Base-by-base conservation (phyloP, 2,888 invertebrate species). In the Nipponacmea schrenckii region DNA sequence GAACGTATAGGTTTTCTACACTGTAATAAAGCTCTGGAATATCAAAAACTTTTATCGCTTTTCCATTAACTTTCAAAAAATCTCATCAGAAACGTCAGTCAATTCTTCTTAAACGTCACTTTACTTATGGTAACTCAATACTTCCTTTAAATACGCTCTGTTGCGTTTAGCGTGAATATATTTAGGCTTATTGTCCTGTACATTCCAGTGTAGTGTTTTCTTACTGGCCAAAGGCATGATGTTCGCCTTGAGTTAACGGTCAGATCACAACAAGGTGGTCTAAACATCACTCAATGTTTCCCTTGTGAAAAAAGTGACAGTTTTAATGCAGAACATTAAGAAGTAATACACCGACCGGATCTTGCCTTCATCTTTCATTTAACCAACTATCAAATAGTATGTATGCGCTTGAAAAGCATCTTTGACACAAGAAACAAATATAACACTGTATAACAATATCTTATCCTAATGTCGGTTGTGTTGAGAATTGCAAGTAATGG, bases 171-270 rank as follows among this genome's bases (percentile, higher is more conserved):
- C 39, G 39, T 39, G 39, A 39, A 39, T 39, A 39, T 39, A 39
- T 39, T 39, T 39, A 39, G 39, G 1, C 39, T 39, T 39, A 39
- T 39, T 39, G 39, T 39, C 39, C 39, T 39, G 39, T 39, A 39
- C 39, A 39, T 39, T 39, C 39, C 39, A 39, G 39, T 39, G 39
- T 1, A 39, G 39, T 39, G 56, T 12, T 56, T 24, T 56, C 24
- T 56, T 56, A 56, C 56, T 56, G 24, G 56, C 56, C 24, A 56
- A 10, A 20, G 56, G 56, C 56, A 56, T 56, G 56, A 56, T 56
- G 56, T 56, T 24, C 56, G 56, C 56, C 56, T 56, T 56, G 56
- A 56, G 56, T 56, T 56, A 24, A 2, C 24, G 56, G 20, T 56
- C 56, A 24, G 56, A 56, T 56, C 24, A 24, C 56, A 20, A 56